Percentiles rank a stretch among this genome's conserved stretches.
Evolutionary conservation across 1,140 invertebrate genomes (phyloP).

Genomic region (Parasteatoda tepidariorum): DNA sequence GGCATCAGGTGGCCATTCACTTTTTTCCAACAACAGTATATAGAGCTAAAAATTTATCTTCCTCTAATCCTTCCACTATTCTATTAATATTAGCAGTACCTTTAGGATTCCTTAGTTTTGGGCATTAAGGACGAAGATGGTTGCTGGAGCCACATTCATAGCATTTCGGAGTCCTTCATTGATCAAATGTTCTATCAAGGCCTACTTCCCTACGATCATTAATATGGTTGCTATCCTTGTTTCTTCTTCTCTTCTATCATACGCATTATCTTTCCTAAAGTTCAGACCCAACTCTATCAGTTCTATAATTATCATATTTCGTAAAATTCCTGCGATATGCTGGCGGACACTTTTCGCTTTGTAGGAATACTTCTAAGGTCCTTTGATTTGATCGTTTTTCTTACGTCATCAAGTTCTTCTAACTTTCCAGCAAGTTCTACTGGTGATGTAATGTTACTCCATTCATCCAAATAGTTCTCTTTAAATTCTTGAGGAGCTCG

Average conservation of each 20-base stretch:
- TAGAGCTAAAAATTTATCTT: neutral
- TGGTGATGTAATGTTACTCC: neutral
- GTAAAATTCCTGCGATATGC: too few species aligned
- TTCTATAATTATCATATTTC: too few species aligned
- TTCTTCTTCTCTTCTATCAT: too few species aligned
- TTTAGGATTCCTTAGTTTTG: too few species aligned
- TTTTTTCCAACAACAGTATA: neutral
- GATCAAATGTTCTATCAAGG: neutral
- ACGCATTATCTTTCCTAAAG: too few species aligned
- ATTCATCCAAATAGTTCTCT: neutral
- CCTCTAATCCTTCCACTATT: neutral
- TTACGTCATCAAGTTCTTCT: too few species aligned
- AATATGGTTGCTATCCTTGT: too few species aligned
- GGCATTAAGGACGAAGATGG: neutral
- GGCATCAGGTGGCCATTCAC: neutral
- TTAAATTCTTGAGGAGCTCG: neutral
- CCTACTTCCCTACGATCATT: neutral
- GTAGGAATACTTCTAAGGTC: too few species aligned
- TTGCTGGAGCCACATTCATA: neutral
- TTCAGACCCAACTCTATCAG: too few species aligned
- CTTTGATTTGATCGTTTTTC: too few species aligned
- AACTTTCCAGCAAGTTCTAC: neutral
- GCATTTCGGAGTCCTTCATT: neutral
- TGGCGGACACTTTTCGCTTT: too few species aligned
- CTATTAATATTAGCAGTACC: neutral